phyloP scores from a whole-genome alignment of 2,113 vertebrate genomes.

The Phalacrocorax carbo region DNA sequence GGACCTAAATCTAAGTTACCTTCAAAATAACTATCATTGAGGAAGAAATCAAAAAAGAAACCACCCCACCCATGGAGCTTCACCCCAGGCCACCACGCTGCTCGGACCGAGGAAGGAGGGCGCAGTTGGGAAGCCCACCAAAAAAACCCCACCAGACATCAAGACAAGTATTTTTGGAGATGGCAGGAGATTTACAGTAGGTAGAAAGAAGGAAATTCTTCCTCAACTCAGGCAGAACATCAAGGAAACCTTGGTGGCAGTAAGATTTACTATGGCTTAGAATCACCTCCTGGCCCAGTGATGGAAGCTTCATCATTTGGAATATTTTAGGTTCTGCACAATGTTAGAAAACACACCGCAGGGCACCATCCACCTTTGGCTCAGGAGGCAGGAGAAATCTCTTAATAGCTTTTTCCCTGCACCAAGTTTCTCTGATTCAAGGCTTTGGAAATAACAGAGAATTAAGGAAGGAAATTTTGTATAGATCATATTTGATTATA shows the following conservation, averaged over 20 bases:
- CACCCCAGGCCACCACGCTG: background rate
- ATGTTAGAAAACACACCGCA: background rate
- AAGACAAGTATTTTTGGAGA: background rate
- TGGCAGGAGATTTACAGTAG: background rate
- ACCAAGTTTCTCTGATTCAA: background rate
- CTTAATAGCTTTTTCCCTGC: background rate
- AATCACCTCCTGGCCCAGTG: background rate
- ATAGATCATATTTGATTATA: background rate
- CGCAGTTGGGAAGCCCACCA: background rate
- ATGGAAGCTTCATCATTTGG: background rate
- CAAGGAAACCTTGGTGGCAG: background rate
- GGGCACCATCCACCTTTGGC: background rate
- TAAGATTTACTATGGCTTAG: background rate
- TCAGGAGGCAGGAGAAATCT: background rate
- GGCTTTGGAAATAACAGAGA: background rate
- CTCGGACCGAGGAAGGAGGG: background rate
- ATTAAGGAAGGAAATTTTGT: background rate
- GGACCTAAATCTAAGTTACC: background rate
- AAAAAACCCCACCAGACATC: background rate
- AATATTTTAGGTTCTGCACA: background rate
- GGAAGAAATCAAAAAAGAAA: background rate
- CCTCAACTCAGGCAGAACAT: background rate
- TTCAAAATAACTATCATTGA: background rate
- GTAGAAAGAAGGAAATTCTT: background rate
- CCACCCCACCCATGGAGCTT: background rate